Conservation (phyloP, 2,888 invertebrate genomes). For the Nemurella pictetii region DNA sequence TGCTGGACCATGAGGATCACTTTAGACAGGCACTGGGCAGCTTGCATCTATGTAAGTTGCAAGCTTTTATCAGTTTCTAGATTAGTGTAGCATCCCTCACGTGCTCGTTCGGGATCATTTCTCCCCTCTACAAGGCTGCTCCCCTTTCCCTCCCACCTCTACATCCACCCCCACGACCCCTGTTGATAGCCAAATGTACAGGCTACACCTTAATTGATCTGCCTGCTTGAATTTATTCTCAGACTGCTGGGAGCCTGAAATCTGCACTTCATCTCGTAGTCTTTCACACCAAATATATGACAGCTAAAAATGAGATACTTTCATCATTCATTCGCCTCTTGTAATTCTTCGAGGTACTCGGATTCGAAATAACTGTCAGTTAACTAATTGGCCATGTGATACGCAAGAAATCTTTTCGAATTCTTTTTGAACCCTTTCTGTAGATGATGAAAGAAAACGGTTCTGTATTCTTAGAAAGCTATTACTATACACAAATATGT, state of each 20-base stretch:
- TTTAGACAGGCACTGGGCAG: too few relatives aligned
- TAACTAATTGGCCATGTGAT: not conserved
- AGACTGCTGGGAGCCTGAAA: not conserved
- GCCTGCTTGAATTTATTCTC: not conserved
- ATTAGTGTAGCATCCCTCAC: too few relatives aligned
- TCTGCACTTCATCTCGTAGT: not conserved
- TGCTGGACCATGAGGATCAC: too few relatives aligned
- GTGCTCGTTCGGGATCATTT: too few relatives aligned
- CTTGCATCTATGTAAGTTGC: too few relatives aligned
- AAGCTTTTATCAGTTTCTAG: too few relatives aligned
- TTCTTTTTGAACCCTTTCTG: not conserved
- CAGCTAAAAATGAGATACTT: not conserved
- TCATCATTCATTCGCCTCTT: not conserved
- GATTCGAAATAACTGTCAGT: not conserved
- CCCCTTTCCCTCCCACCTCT: not conserved
- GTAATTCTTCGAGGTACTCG: not conserved
- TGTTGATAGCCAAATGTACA: constrained; percentile 12
- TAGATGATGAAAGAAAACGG: not conserved
- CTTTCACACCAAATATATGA: not conserved
- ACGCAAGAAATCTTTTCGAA: not conserved
- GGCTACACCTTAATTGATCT: constrained; percentile 8
- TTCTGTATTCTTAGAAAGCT: not conserved
- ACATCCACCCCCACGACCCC: not conserved
- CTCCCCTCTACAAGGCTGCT: not conserved
- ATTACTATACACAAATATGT: not conserved